Percentiles rank a stretch among this genome's conserved stretches.
Conservation (phyloP, 2,888 invertebrate species). For the Chirona hameri region DNA sequence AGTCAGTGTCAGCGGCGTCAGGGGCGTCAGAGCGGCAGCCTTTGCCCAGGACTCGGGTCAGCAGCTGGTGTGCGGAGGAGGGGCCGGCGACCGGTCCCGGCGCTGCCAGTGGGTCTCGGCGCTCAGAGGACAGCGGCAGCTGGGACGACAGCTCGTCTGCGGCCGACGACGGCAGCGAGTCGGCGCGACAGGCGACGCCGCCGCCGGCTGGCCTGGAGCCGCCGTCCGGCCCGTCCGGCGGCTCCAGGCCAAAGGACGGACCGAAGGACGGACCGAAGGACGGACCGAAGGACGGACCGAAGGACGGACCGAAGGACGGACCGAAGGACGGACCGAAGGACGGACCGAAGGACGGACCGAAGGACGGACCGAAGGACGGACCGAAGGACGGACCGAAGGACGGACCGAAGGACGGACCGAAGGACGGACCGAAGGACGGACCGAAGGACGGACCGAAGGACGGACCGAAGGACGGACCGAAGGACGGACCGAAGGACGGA, state of each 20-base stretch:
- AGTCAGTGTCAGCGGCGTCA: neutral
- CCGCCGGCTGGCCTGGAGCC: neutral
- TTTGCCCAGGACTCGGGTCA: neutral
- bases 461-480: neutral
- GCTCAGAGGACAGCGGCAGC: neutral
- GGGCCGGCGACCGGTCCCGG: neutral
- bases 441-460: too few species aligned
- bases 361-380: too few species aligned
- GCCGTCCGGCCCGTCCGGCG: too few species aligned
- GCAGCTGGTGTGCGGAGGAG: neutral
- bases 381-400: neutral
- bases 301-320: neutral
- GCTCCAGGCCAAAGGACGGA: too few species aligned
- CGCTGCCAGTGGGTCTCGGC: neutral
- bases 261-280: neutral
- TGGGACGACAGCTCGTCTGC: slow-evolving; percentile 26
- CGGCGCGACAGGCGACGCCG: neutral
- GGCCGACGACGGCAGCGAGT: neutral
- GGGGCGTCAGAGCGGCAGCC: neutral
- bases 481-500: neutral
- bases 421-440: neutral
- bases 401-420: too few species aligned
- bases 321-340: neutral
- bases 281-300: neutral
- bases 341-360: too few species aligned